A percentile compares a stretch with the other conserved stretches of the same genome.
Evolutionary conservation across 2,888 invertebrate species (phyloP).

Genomic region (Xylota sylvarum): DNA sequence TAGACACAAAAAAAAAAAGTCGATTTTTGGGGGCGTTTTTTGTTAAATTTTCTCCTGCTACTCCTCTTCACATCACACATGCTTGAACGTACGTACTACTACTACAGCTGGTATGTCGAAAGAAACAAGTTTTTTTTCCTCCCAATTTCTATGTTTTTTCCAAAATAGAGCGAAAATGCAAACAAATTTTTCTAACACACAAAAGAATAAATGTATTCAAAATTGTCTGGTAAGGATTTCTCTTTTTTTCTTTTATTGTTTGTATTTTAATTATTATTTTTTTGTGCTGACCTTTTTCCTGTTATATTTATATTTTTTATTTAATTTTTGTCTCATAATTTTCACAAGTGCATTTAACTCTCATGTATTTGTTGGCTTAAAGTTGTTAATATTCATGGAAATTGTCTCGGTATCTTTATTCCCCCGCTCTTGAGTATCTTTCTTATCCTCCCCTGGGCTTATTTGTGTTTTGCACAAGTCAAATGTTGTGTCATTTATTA

Average conservation of each 20-base stretch:
- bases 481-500: slow-evolving; percentile 47
- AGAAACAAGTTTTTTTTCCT: slow-evolving; percentile 64
- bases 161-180: slow-evolving; percentile 47
- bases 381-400: slow-evolving; percentile 66
- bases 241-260: slow-evolving; percentile 62
- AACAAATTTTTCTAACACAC: slow-evolving; percentile 40
- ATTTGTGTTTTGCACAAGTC: slow-evolving; percentile 71
- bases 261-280: slow-evolving; percentile 67
- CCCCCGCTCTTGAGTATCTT: slow-evolving; percentile 65
- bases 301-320: slow-evolving; percentile 52
- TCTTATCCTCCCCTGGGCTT: slow-evolving; percentile 64
- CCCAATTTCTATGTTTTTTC: slow-evolving; percentile 60
- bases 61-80: slow-evolving; percentile 76
- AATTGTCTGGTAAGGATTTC: slow-evolving; percentile 72
- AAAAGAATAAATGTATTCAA: slow-evolving; percentile 17
- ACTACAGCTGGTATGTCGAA: slow-evolving; percentile 78
- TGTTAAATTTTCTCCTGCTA: slow-evolving; percentile 71
- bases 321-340: slow-evolving; percentile 47
- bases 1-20: slow-evolving; percentile 46
- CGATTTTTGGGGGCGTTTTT: slow-evolving; percentile 53
- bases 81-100: slow-evolving; percentile 72
- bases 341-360: slow-evolving; percentile 72
- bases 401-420: slow-evolving; percentile 54
- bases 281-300: slow-evolving; percentile 73
- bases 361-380: slow-evolving; percentile 76